Percentiles rank a stretch among this genome's conserved stretches.
Evolutionary conservation across 2,113 vertebrate genomes (phyloP).

Genomic region (Rissa tridactyla): DNA sequence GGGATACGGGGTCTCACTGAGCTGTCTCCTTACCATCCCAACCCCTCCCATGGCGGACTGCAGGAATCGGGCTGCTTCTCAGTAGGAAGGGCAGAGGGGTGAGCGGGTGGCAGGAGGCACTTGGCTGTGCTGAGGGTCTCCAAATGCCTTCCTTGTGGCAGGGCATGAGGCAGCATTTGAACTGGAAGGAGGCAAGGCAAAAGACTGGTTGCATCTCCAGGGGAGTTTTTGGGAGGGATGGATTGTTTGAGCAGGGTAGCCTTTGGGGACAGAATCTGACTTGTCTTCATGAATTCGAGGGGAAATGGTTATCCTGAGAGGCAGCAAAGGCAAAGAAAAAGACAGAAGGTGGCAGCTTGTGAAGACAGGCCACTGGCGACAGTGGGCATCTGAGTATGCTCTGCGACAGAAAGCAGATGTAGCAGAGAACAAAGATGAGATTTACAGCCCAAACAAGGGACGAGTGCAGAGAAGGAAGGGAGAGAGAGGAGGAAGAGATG

Average conservation of each 20-base stretch:
- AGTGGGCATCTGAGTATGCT: not conserved
- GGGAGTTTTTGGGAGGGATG: not conserved
- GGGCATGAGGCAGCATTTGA: not conserved
- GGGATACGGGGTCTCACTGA: not conserved
- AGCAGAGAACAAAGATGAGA: not conserved
- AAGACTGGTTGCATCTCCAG: not conserved
- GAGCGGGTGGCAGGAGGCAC: not conserved
- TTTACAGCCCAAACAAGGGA: not conserved
- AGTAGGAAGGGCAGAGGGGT: not conserved
- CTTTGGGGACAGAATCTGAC: not conserved
- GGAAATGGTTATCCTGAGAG: not conserved
- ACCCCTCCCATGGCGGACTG: not conserved
- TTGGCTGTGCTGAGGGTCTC: not conserved
- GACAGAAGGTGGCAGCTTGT: not conserved
- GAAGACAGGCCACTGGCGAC: not conserved
- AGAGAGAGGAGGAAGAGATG: not conserved
- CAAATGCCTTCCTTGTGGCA: not conserved
- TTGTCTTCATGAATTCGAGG: not conserved
- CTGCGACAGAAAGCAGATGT: not conserved
- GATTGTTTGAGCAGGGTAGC: not conserved
- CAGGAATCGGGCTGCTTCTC: not conserved
- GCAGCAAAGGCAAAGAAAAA: not conserved
- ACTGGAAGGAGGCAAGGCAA: not conserved
- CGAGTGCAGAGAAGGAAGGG: not conserved
- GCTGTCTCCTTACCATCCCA: not conserved